Evolutionary conservation across 2,797 vertebrate genomes (phyloP), one percentile per base, ranked within the genome.

Genomic region (Aselliscus stoliczkanus): DNA sequence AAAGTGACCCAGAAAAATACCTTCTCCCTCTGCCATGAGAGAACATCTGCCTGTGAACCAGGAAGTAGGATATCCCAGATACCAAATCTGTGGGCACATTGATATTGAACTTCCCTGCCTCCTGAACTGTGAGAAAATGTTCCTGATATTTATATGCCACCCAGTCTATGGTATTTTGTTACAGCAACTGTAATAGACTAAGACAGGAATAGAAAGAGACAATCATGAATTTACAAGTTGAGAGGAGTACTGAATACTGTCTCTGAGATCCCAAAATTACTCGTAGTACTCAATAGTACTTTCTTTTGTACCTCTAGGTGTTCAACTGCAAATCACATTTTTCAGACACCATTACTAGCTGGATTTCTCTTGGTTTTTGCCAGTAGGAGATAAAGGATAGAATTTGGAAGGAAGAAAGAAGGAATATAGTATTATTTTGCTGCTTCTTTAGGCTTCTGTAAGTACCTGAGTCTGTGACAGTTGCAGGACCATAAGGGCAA

Each of bases 391-490:
- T 37, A 64, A 13, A 20, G 4, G 11, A 50, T 1, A 37, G 23
- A 72, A 75, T 80, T 72, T 64, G 54, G 3, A 84, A 75, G 25
- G 2, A 31, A 75, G 14, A 50, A 62, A 84, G 7, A 65, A 62
- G 7, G 10, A 62, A 95, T 23, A 70, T 1, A n/a, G 13, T 11
- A 76, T 27, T 76, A 44, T 44, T 76, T 85, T 29, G 4, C 56
- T 83, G 2, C 14, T 64, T 77, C 2, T 62, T 14, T 93, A 21
- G 13, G 13, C n/a, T 64, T 75, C 65, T 75, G 31, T 56, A 2
- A 79, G 14, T 0, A 56, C 20, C 44, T 15, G 0, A 0, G 0
- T 15, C 25, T 77, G 42, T 50, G 12, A 79, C 18, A 47, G 2
- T 3, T 56, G 20, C 15, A 25, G 15, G 27, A 2, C 5, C 4